A percentile compares a stretch with the other conserved stretches of the same genome.
These are phyloP conservation scores for Gymnodraco acuticeps DNA, from an alignment of 2,797 vertebrate genomes.

Conservation along the genomic window DNA sequence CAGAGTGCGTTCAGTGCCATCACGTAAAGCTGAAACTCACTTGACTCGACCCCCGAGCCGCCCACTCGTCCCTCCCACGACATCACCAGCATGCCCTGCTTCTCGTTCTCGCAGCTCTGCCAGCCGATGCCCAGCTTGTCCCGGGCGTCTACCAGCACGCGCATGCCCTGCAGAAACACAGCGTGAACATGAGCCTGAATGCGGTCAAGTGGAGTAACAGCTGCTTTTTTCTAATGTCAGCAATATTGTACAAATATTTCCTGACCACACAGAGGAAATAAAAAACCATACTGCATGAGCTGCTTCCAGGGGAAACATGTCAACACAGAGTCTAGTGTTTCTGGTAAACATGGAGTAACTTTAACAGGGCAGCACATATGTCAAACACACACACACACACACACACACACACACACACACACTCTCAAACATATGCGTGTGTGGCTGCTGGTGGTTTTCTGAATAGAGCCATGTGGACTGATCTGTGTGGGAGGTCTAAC, in stretches of 20 bases:
- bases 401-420: too few relatives aligned
- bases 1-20: conserved; percentile 91
- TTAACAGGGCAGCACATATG: conserved; percentile 14
- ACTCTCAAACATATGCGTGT: conserved; percentile 3
- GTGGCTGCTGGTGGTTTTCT: conserved; percentile 51
- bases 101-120: conserved; percentile 95
- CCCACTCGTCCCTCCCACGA: conserved; percentile 94
- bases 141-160: conserved; percentile 94
- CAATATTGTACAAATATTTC: conserved; percentile 19
- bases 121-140: conserved; percentile 96
- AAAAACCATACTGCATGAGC: conserved; percentile 3
- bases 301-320: conserved; percentile 27
- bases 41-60: conserved; percentile 90
- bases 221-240: conserved; percentile 24
- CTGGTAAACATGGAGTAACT: conserved; percentile 49
- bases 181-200: background rate
- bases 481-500: conserved; percentile 70
- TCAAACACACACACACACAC: conserved; percentile 8
- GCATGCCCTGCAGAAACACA: conserved; percentile 87
- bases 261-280: conserved; percentile 8
- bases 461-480: conserved; percentile 44
- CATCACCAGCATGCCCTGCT: conserved; percentile 98
- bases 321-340: conserved; percentile 18
- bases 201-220: background rate
- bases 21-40: conserved; percentile 94